Evolutionary conservation across 2,797 vertebrate species (phyloP).

Genomic region (Hypotaenidia philippensis): DNA sequence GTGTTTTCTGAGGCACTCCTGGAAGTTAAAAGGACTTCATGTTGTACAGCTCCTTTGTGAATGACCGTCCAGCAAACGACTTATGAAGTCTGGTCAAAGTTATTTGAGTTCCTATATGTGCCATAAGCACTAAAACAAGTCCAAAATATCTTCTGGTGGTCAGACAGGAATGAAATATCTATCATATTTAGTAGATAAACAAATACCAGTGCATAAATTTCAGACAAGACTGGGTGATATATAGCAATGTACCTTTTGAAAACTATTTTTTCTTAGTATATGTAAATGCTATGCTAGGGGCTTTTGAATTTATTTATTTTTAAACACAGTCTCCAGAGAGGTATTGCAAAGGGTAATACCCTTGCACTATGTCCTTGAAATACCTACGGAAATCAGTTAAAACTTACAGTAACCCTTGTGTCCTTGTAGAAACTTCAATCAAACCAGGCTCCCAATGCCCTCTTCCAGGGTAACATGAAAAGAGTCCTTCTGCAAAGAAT

Average conservation of each 20-base stretch:
- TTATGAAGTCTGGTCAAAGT: not conserved
- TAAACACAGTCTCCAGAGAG: not conserved
- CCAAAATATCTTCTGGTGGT: not conserved
- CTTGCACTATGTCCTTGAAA: not conserved
- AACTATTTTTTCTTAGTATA: not conserved
- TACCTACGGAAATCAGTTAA: not conserved
- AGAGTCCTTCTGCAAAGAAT: not conserved
- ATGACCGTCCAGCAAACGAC: not conserved
- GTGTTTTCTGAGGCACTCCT: not conserved
- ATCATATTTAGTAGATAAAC: not conserved
- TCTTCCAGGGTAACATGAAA: not conserved
- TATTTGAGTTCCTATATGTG: not conserved
- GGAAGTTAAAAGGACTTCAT: not conserved
- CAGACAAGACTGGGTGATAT: not conserved
- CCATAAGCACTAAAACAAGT: not conserved
- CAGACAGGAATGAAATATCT: not conserved
- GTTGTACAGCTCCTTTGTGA: constrained; percentile 1
- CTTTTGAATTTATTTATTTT: not conserved
- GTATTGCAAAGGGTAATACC: not conserved
- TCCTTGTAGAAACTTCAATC: not conserved
- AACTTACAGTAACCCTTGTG: not conserved
- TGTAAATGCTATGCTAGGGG: not conserved
- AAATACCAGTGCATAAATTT: not conserved
- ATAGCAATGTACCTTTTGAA: not conserved
- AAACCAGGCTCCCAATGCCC: not conserved